phyloP scores from a whole-genome alignment of 64 coral and sea anemone species.

The Pachyseris speciosa region DNA sequence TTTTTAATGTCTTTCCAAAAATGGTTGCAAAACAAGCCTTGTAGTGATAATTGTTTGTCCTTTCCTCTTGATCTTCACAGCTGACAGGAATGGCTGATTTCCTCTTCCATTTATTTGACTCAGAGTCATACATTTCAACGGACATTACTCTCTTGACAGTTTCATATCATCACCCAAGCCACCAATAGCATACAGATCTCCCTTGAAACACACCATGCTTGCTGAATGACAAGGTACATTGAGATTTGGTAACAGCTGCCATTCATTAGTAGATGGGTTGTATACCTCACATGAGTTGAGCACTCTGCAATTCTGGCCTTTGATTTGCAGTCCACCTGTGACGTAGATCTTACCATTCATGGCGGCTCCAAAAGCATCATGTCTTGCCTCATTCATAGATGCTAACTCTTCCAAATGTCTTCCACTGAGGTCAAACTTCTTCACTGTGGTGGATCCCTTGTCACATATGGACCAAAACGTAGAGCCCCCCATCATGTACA shows the following conservation, averaged over 20 bases:
- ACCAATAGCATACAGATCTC: background rate
- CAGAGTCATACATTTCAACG: background rate
- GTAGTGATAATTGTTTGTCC: background rate
- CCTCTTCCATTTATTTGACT: background rate
- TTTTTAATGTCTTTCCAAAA: background rate
- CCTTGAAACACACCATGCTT: background rate
- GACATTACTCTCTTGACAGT: background rate
- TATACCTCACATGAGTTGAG: background rate
- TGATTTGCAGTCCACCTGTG: background rate
- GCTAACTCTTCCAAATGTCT: background rate
- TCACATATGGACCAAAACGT: background rate
- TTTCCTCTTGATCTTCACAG: background rate
- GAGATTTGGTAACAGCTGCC: background rate
- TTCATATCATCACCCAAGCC: background rate
- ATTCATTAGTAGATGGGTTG: background rate
- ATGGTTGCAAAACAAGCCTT: background rate
- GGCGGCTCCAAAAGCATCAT: background rate
- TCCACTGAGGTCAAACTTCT: background rate
- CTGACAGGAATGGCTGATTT: background rate
- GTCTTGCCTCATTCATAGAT: background rate
- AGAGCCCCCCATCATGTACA: background rate
- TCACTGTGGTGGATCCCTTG: background rate
- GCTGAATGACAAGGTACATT: background rate
- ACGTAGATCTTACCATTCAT: conserved; percentile 9
- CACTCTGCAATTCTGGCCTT: background rate